These are phyloP conservation scores for Pyrrhia umbra DNA, from an alignment of 2,888 invertebrate species.

Conservation along the genomic window DNA sequence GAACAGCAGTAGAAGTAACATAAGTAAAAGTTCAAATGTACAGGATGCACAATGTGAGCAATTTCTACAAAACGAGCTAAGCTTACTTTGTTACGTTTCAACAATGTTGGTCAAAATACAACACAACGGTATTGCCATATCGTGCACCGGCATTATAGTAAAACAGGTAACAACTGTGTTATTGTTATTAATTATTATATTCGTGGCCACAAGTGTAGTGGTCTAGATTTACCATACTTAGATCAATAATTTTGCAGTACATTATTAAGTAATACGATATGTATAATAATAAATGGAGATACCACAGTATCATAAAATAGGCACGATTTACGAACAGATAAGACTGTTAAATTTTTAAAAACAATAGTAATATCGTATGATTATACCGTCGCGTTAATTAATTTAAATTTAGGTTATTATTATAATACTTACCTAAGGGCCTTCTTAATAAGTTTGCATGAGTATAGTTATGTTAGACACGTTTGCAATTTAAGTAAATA, in stretches of 20 bases:
- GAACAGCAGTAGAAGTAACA: slow-evolving; percentile 42
- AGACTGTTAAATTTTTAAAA: no score
- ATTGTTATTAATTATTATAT: slow-evolving; percentile 12
- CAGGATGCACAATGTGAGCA: slow-evolving; percentile 66
- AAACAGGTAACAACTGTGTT: slow-evolving; percentile 35
- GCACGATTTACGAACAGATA: not conserved
- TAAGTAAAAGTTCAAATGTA: slow-evolving; percentile 70
- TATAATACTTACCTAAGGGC: slow-evolving; percentile 46
- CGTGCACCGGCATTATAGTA: slow-evolving; percentile 45
- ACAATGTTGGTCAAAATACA: slow-evolving; percentile 43
- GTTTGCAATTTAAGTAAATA: slow-evolving; percentile 35
- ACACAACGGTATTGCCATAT: slow-evolving; percentile 59
- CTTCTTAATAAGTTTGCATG: slow-evolving; percentile 35
- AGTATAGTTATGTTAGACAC: slow-evolving; percentile 33
- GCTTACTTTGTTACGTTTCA: slow-evolving; percentile 31
- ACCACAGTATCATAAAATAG: not conserved
- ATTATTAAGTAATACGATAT: not conserved
- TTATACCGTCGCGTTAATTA: slow-evolving; percentile 7
- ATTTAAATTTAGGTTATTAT: slow-evolving; percentile 9
- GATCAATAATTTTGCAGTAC: not conserved
- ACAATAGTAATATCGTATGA: not conserved
- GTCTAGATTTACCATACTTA: slow-evolving; percentile 2
- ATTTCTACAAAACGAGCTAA: slow-evolving; percentile 39
- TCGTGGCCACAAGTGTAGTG: slow-evolving; percentile 8
- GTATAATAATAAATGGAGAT: not conserved